These are phyloP conservation scores for Malurus leucopterus DNA, from an alignment of 2,797 vertebrate species.

Conservation along the genomic window DNA sequence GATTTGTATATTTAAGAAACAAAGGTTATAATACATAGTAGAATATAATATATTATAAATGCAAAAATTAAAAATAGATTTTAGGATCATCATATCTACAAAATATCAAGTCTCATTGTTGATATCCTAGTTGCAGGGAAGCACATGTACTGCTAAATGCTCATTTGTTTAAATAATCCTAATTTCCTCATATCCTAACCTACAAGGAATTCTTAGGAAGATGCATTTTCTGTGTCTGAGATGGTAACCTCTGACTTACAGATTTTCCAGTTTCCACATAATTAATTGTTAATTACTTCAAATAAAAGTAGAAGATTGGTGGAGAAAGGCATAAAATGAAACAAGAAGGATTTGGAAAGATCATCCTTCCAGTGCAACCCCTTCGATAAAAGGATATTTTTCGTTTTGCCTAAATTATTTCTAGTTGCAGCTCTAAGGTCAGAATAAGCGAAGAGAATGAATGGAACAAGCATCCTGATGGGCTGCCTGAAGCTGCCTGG, in stretches of 20 bases:
- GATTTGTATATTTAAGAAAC: not conserved
- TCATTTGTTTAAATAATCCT: not conserved
- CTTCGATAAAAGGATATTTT: conserved; percentile 12
- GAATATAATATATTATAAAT: not conserved
- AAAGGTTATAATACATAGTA: not conserved
- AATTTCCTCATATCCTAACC: not conserved
- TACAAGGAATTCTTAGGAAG: not conserved
- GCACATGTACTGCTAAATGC: not conserved
- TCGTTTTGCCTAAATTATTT: conserved; percentile 72
- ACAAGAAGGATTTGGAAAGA: not conserved
- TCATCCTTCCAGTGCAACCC: not conserved
- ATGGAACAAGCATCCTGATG: conserved; percentile 76
- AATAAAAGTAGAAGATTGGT: conserved; percentile 20
- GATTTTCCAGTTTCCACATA: conserved; percentile 45
- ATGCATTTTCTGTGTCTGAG: not conserved
- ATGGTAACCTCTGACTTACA: conserved; percentile 41
- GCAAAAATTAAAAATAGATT: not conserved
- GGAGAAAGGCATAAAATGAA: conserved; percentile 4
- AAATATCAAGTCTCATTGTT: not conserved
- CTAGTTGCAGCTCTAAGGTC: conserved; percentile 74
- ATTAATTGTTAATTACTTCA: conserved; percentile 40
- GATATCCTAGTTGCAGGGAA: not conserved
- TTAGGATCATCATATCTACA: not conserved
- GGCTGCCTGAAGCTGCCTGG: conserved; percentile 75
- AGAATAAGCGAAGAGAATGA: conserved; percentile 73